Evolutionary conservation across 2,888 invertebrate species (phyloP).

Genomic region (Sceliomorpha sp.): DNA sequence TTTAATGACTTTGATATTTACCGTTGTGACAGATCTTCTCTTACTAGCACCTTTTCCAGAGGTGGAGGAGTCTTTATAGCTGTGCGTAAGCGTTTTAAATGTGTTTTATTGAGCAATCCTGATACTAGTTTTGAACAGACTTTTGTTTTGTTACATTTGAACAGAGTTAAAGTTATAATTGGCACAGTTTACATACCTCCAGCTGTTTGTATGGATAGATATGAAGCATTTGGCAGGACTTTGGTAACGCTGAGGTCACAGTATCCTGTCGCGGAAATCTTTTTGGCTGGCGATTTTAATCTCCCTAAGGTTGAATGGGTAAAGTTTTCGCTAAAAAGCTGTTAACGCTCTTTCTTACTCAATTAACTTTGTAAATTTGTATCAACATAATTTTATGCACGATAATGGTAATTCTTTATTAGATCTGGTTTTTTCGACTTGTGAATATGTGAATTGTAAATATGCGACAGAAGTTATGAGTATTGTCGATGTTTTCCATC

Average conservation of each 20-base stretch:
- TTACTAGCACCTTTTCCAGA: background rate
- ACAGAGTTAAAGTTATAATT: background rate
- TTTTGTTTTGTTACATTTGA: background rate
- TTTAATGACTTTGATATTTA: constrained; percentile 5
- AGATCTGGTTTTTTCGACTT: constrained; percentile 5
- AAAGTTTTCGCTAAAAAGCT: background rate
- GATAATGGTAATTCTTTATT: background rate
- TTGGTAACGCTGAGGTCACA: background rate
- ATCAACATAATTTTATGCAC: constrained; percentile 2
- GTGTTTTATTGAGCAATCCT: background rate
- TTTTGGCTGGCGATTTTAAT: constrained; percentile 11
- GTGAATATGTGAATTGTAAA: background rate
- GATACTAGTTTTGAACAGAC: constrained; percentile 2
- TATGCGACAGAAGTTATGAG: background rate
- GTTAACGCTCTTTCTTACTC: background rate
- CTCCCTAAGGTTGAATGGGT: constrained; percentile 7
- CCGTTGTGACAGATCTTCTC: constrained; percentile 2
- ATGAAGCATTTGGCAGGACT: background rate
- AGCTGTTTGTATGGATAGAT: background rate
- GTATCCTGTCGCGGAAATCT: background rate
- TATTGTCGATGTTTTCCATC: constrained; percentile 3
- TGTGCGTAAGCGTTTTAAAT: constrained; percentile 4
- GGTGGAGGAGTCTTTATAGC: constrained; percentile 13
- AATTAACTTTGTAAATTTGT: constrained; percentile 8
- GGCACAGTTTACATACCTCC: constrained; percentile 13